Conservation (phyloP, 2,888 invertebrate genomes). For the Myopa testacea region DNA sequence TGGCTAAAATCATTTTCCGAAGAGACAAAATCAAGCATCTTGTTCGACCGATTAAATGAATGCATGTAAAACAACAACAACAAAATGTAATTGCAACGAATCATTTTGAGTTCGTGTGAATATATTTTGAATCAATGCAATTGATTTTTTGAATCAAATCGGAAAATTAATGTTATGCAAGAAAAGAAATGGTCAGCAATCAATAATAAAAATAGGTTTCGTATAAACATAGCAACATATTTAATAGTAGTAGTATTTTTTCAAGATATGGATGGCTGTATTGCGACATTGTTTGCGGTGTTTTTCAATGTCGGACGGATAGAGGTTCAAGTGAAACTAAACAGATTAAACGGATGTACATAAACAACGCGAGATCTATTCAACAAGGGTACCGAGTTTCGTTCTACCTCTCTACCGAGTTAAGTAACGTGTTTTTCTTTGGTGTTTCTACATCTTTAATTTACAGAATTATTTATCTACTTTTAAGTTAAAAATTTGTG, state of each 20-base stretch:
- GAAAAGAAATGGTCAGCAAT: neutral
- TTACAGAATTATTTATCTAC: too few species aligned
- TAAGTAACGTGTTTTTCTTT: too few species aligned
- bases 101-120: neutral
- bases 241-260: neutral
- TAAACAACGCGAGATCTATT: neutral
- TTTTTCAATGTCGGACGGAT: constrained; percentile 32
- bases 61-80: neutral
- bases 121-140: neutral
- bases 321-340: constrained; percentile 13
- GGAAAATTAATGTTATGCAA: too few species aligned
- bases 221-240: neutral
- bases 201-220: constrained; percentile 8
- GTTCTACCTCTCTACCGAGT: too few species aligned
- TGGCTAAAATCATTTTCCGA: neutral
- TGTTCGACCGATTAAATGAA: neutral
- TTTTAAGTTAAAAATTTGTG: too few species aligned
- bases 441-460: too few species aligned
- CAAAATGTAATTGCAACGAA: constrained; percentile 13
- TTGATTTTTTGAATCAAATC: too few species aligned
- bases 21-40: neutral
- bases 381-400: too few species aligned
- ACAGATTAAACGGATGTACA: neutral
- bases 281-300: neutral
- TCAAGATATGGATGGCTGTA: constrained; percentile 27